A percentile compares a stretch with the other conserved stretches of the same genome.
Conservation (phyloP, 2,797 vertebrate species). For the Crocidura indochinensis region DNA sequence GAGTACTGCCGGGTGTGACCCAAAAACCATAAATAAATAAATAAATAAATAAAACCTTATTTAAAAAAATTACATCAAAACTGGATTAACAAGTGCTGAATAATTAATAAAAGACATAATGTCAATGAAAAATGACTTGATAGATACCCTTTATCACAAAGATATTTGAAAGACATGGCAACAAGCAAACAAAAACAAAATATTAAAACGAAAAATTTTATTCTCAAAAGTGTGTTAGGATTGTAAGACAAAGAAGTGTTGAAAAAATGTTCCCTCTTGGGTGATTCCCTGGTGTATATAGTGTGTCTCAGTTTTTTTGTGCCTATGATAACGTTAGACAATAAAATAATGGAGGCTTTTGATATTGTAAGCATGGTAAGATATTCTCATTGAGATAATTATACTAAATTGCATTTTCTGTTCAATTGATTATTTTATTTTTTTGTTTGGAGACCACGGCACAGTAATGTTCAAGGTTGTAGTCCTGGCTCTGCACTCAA, state of each 20-base stretch:
- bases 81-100: background rate
- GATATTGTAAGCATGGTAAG: background rate
- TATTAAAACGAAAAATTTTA: background rate
- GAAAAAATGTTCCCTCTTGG: background rate
- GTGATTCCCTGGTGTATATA: background rate
- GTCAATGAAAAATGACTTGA: conserved; percentile 28
- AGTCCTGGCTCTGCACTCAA: too few relatives aligned
- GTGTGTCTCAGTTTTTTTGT: background rate
- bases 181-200: background rate
- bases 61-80: background rate
- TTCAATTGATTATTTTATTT: background rate
- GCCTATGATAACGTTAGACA: background rate
- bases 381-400: background rate
- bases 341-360: background rate
- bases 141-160: background rate
- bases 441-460: too few relatives aligned
- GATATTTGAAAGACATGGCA: background rate
- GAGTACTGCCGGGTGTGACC: too few relatives aligned
- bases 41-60: too few relatives aligned
- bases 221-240: too few relatives aligned
- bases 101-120: background rate
- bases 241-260: background rate
- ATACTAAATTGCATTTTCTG: background rate
- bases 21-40: too few relatives aligned
- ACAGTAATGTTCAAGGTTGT: too few relatives aligned